Evolutionary conservation across 2,797 vertebrate genomes (phyloP).

Genomic region (Megalops cyprinoides): DNA sequence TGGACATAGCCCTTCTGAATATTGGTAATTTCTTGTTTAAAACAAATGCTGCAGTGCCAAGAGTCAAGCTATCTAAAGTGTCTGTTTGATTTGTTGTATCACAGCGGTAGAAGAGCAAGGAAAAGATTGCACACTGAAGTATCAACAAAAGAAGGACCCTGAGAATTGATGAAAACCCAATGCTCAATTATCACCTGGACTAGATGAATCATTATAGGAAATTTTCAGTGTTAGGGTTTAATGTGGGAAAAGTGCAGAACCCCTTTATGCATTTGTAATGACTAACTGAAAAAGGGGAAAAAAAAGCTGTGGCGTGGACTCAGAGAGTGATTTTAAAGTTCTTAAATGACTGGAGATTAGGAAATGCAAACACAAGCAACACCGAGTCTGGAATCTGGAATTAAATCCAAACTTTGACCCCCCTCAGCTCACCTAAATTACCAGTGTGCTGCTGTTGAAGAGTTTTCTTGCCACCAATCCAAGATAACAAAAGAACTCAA

Average conservation of each 20-base stretch:
- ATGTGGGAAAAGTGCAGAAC: constrained; percentile 11
- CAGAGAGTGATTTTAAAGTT: constrained; percentile 40
- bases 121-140: neutral
- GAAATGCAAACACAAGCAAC: constrained; percentile 7
- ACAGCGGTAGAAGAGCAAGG: constrained; percentile 29
- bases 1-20: constrained; percentile 28
- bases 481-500: neutral
- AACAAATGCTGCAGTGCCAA: constrained; percentile 43
- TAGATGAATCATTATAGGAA: neutral
- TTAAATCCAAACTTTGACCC: constrained; percentile 1
- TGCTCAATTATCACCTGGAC: neutral
- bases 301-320: constrained; percentile 25
- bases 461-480: neutral
- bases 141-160: constrained; percentile 21
- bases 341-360: constrained; percentile 27
- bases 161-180: constrained; percentile 4
- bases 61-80: constrained; percentile 37
- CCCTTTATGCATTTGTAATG: constrained; percentile 23
- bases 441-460: neutral
- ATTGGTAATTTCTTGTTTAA: constrained; percentile 37
- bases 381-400: neutral
- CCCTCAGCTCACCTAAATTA: neutral
- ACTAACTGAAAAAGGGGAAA: constrained; percentile 8
- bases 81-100: constrained; percentile 34
- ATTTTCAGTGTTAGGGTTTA: constrained; percentile 11